Base-by-base conservation (phyloP, 2,113 vertebrate genomes). In the Anolis carolinensis region DNA sequence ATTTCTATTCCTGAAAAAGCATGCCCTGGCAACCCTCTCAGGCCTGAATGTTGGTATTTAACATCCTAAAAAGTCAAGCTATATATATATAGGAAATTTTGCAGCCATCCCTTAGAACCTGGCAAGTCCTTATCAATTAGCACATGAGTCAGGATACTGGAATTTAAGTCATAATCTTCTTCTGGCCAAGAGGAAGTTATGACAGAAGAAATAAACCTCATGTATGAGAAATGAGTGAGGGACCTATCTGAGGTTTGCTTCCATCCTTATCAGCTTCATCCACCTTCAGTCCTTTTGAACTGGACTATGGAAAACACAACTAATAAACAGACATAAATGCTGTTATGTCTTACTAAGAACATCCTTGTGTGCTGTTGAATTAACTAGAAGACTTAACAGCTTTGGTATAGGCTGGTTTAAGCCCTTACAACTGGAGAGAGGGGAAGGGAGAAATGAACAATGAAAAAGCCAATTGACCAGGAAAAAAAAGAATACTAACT, bases 191-290 rank as follows among this genome's bases (percentile, higher is more conserved):
- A 67, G 77, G 80, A 91, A 89, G 36, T 87, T 25, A 79, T 72
- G 62, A 44, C 16, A 67, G 79, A 81, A 86, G 79, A 52, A 86
- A 75, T 67, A 86, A 85, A 81, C 79, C 79, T 86, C 85, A 84
- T 92, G 83, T 55, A 34, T 23, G 30, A 21, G 80, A 93, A 82
- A 71, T 34, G 78, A 71, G 8, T 59, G 82, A 71, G 44, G 84
- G 88, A 80, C 11, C 76, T 90, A 84, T 21, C 82, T 50, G 27
- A 79, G 55, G 44, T 89, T 78, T 80, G 79, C 48, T 94, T 85
- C 79, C 44, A 55, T 25, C 1, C 65, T 82, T 89, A 89, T 74
- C 55, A 83, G 48, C 4, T 85, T 83, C 79, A 86, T 48, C 77
- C 87, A 86, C 79, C 68, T 20, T 63, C 48, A 81, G 48, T 73